These are phyloP conservation scores for Liparis tanakae DNA, from an alignment of 2,797 vertebrate species.

Conservation along the genomic window DNA sequence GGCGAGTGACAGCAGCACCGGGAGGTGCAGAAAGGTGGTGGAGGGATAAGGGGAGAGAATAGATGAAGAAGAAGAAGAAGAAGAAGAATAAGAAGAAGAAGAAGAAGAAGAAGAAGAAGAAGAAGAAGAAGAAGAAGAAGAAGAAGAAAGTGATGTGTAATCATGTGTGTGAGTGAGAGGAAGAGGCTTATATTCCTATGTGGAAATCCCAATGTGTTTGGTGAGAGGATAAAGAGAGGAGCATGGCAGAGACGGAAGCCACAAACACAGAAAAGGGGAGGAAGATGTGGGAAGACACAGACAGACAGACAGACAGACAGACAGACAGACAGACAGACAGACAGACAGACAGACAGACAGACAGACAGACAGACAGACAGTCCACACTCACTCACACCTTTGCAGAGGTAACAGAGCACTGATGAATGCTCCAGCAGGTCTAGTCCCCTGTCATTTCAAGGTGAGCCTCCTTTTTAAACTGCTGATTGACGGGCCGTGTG, in stretches of 20 bases:
- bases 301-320: too few relatives aligned
- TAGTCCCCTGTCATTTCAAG: slow-evolving; percentile 74
- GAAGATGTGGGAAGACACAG: slow-evolving; percentile 11
- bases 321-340: too few relatives aligned
- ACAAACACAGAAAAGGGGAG: slow-evolving; percentile 25
- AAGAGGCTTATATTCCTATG: slow-evolving; percentile 34
- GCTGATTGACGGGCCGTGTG: slow-evolving; percentile 52
- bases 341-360: slow-evolving; percentile 25
- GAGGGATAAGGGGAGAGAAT: slow-evolving; percentile 25
- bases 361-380: slow-evolving; percentile 34
- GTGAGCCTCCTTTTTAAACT: slow-evolving; percentile 77
- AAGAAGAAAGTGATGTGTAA: slow-evolving; percentile 26
- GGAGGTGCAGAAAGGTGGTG: slow-evolving; percentile 30
- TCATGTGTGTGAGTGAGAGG: slow-evolving; percentile 10
- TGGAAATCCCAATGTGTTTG: slow-evolving; percentile 39
- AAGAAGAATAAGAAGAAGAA: slow-evolving; percentile 42
- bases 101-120: slow-evolving; percentile 47
- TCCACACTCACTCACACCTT: slow-evolving; percentile 32
- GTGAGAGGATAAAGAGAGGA: slow-evolving; percentile 31
- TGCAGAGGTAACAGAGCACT: slow-evolving; percentile 59
- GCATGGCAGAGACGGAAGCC: slow-evolving; percentile 5
- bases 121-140: slow-evolving; percentile 45
- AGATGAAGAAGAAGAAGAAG: slow-evolving; percentile 49
- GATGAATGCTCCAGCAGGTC: slow-evolving; percentile 70
- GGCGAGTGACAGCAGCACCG: slow-evolving; percentile 1